Evolutionary conservation across 2,888 invertebrate genomes (phyloP).

Genomic region (Andrena haemorrhoa): DNA sequence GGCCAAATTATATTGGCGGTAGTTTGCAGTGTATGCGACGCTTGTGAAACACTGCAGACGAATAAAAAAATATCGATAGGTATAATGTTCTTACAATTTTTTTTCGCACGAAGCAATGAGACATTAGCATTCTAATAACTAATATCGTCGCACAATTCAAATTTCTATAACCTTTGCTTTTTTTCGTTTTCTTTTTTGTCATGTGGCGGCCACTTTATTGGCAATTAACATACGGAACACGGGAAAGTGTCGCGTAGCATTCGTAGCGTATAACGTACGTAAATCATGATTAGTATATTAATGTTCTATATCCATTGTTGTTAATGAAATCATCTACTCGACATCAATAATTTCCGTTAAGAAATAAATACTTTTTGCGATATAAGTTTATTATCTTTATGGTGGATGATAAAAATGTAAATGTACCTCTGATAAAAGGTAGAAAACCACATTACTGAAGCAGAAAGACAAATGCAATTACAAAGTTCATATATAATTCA

Average conservation of each 20-base stretch:
- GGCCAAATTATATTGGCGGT: conserved; percentile 53
- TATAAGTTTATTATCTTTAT: conserved; percentile 15
- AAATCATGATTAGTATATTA: conserved; percentile 44
- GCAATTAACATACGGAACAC: conserved; percentile 30
- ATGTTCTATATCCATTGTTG: conserved; percentile 13
- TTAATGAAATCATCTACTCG: conserved; percentile 18
- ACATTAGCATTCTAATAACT: conserved; percentile 19
- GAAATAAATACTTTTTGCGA: conserved; percentile 12
- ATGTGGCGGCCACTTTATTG: conserved; percentile 18
- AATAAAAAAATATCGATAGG: conserved; percentile 56
- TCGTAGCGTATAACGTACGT: too few species aligned
- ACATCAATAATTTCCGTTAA: conserved; percentile 20
- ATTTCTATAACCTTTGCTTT: conserved; percentile 13
- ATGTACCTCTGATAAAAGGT: conserved; percentile 21
- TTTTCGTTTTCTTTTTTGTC: neutral
- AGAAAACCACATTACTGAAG: conserved; percentile 27
- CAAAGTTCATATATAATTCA: conserved; percentile 40
- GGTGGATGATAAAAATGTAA: conserved; percentile 1
- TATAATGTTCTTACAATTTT: conserved; percentile 36
- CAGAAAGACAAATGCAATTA: conserved; percentile 42
- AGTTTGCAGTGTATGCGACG: conserved; percentile 24
- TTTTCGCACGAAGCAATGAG: conserved; percentile 30
- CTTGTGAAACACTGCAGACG: conserved; percentile 37
- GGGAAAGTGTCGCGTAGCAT: conserved; percentile 25
- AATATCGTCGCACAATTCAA: conserved; percentile 8